Evolutionary conservation across 2,888 invertebrate genomes (phyloP), one percentile per base, ranked within the genome.

Genomic region (Hanleya hanleyi): DNA sequence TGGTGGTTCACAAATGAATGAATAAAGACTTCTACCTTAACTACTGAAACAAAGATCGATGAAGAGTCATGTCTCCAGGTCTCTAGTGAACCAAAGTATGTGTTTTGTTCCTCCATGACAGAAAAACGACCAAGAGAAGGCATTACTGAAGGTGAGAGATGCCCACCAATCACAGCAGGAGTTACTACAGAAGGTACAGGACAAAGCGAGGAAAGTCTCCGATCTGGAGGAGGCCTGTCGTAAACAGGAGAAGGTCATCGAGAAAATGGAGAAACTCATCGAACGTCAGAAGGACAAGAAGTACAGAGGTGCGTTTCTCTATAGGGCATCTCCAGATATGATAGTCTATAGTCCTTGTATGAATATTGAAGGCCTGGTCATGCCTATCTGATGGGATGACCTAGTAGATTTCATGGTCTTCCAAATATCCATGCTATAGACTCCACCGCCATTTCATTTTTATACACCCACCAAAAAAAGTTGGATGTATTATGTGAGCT

Each of bases 241-340:
- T 62, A 85, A 88, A 71, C 90, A 90, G 77, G 90, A 90, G 71
- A 84, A 82, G 49, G 89, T 90, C 67, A 90, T 90, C 51, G 85
- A 86, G 62, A 88, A 86, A 71, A 84, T 90, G 86, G 90, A 90
- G 73, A 77, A 75, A 62, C 81, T 89, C 29, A 47, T 88, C 15
- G 79, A 83, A 51, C 85, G 82, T 75, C 79, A 82, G 57, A 71
- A 51, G 73, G 73, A 68, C 69, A 78, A 77, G 32, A 71, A 73
- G 47, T 29, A 57, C 32, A 77, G 72, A 78, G 81, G 80, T 77
- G 74, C 15, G 2, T 7, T 2, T 12, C 41, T 41, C 9, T n/a
- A n/a, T n/a, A n/a, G n/a, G n/a, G n/a, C n/a, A n/a, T n/a, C 18
- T 41, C 41, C 18, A 41, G 41, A 41, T 9, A n/a, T n/a, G 9